Conservation (phyloP, 2,888 invertebrate genomes). For the Teleiodes luculella region DNA sequence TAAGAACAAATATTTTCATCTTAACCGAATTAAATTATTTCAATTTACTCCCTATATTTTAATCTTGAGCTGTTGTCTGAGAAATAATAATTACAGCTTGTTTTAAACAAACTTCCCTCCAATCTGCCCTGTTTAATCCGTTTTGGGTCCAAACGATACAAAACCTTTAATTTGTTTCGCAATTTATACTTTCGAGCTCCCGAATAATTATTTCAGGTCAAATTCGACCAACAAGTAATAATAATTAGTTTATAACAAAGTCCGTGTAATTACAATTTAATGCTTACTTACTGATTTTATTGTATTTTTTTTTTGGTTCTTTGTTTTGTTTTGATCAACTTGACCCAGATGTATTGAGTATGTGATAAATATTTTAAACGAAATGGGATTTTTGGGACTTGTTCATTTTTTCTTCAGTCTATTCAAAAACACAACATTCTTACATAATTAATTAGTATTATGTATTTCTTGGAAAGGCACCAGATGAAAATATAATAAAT, state of each 20-base stretch:
- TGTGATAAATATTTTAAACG: too few species aligned
- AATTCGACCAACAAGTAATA: neutral
- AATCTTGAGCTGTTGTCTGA: neutral
- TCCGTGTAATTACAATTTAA: too few species aligned
- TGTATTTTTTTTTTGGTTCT: too few species aligned
- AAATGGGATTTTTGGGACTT: too few species aligned
- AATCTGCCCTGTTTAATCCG: neutral
- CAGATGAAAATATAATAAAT: neutral
- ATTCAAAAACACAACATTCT: too few species aligned
- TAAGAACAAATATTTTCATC: too few species aligned
- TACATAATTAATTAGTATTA: neutral
- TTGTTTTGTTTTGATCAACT: too few species aligned
- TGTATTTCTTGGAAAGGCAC: neutral
- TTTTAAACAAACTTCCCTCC: neutral
- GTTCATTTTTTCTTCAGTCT: too few species aligned
- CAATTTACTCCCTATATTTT: too few species aligned
- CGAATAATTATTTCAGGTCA: neutral
- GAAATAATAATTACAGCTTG: constrained; percentile 1
- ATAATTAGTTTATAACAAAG: neutral
- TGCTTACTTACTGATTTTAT: too few species aligned
- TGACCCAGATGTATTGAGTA: too few species aligned
- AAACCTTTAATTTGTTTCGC: constrained; percentile 5
- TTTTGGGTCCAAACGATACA: neutral
- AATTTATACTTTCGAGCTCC: neutral
- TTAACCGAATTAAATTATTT: too few species aligned